A percentile compares a stretch with the other conserved stretches of the same genome.
Conservation (phyloP, 1,140 invertebrate species). For the Sesamia nonagrioides region DNA sequence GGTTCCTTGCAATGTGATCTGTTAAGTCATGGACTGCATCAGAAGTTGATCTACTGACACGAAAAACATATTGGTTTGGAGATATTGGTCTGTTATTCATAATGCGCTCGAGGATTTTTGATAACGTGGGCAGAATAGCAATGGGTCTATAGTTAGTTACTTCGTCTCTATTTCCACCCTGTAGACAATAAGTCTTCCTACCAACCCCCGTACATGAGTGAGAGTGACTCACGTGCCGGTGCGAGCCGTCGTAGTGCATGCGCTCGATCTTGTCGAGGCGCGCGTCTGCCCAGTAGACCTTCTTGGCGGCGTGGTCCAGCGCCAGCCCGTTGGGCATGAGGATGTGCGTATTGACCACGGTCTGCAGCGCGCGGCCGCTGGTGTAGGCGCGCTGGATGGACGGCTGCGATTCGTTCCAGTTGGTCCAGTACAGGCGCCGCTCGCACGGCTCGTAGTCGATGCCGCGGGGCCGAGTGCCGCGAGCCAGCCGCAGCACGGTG, state of each 20-base stretch:
- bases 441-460: conserved; percentile 94
- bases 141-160: too few species aligned
- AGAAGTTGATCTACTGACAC: too few species aligned
- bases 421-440: conserved; percentile 93
- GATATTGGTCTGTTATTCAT: too few species aligned
- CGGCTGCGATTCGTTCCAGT: conserved; percentile 93
- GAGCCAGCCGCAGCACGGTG: conserved; percentile 90
- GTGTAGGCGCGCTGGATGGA: conserved; percentile 92
- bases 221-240: conserved; percentile 85
- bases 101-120: too few species aligned
- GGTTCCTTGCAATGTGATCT: too few species aligned
- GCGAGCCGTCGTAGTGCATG: conserved; percentile 92
- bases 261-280: conserved; percentile 92
- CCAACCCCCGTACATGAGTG: too few species aligned
- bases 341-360: conserved; percentile 93
- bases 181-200: too few species aligned
- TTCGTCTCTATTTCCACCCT: too few species aligned
- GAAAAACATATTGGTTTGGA: too few species aligned
- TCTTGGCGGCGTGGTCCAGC: conserved; percentile 91
- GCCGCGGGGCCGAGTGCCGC: conserved; percentile 93
- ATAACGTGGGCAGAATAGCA: too few species aligned
- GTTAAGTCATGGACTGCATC: too few species aligned
- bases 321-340: conserved; percentile 94
- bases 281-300: conserved; percentile 95
- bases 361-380: conserved; percentile 89